Conservation (phyloP, 2,888 invertebrate species). For the Antheraea yamamai region DNA sequence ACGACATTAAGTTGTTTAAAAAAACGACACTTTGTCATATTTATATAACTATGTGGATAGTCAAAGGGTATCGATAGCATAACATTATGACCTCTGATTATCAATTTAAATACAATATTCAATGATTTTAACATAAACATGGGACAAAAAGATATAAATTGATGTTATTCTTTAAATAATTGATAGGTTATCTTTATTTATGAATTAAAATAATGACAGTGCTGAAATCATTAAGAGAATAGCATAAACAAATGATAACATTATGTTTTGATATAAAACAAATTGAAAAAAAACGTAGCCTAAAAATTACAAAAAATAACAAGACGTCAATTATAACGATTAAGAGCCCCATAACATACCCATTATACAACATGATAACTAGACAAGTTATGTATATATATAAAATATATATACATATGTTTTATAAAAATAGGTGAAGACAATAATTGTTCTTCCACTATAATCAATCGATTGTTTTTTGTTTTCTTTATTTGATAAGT, state of each 20-base stretch:
- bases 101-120: conserved; percentile 10
- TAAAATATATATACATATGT: no score
- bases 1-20: neutral
- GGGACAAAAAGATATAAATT: neutral
- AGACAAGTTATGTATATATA: no score
- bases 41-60: conserved; percentile 8
- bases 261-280: neutral
- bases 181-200: conserved; percentile 10
- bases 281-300: neutral
- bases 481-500: no score
- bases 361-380: neutral
- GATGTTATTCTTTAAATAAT: neutral
- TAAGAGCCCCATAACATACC: neutral
- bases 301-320: neutral
- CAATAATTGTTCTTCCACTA: no score
- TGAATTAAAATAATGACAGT: neutral
- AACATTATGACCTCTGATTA: conserved; percentile 10
- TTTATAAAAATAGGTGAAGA: no score
- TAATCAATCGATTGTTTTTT: no score
- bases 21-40: neutral
- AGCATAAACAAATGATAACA: neutral
- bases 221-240: neutral
- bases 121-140: conserved; percentile 13
- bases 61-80: conserved; percentile 9
- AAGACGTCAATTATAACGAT: neutral